Evolutionary conservation across 1,140 invertebrate species (phyloP).

Genomic region (Apis mellifera): Amel_HAv3.1 CM009943.2:5143501-5144000

Average conservation of each 20-base stretch:
- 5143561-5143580: too few species aligned
- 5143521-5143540: too few species aligned
- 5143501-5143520: neutral
- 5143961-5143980: conserved; percentile 65
- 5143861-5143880: neutral
- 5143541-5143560: too few species aligned
- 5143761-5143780: neutral
- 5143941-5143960: conserved; percentile 33
- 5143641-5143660: neutral
- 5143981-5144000: conserved; percentile 74
- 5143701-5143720: neutral
- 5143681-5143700: conserved; percentile 2
- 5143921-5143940: conserved; percentile 2
- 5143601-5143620: neutral
- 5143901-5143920: conserved; percentile 46
- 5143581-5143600: too few species aligned
- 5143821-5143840: conserved; percentile 19
- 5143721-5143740: conserved; percentile 28
- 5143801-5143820: conserved; percentile 24
- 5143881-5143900: conserved; percentile 19
- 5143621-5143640: too few species aligned
- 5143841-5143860: neutral
- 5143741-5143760: neutral
- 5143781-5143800: neutral
- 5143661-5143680: neutral